Evolutionary conservation across 1,140 invertebrate species (phyloP).

Genomic region (Araneus ventricosus): DNA sequence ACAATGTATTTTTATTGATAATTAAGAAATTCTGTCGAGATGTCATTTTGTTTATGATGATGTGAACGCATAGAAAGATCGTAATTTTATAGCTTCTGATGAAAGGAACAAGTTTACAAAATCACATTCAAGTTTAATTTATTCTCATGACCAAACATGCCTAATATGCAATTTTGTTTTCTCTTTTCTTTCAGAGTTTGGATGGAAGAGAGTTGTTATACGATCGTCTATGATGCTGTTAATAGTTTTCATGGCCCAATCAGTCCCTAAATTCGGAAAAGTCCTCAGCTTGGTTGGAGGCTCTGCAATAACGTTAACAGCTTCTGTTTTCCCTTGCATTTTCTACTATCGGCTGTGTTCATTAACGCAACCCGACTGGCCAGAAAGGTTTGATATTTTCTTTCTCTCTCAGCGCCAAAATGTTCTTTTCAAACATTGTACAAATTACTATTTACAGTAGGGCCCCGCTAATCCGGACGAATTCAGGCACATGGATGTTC

Average conservation of each 20-base stretch:
- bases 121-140: too few relatives aligned
- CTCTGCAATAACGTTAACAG: slow-evolving; percentile 90
- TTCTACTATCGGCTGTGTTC: slow-evolving; percentile 86
- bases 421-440: too few relatives aligned
- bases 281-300: slow-evolving; percentile 94
- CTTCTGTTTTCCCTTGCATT: slow-evolving; percentile 91
- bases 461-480: too few relatives aligned
- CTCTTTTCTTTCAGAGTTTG: slow-evolving; percentile 87
- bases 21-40: too few relatives aligned
- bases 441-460: too few relatives aligned
- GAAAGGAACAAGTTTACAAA: too few relatives aligned
- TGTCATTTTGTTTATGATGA: too few relatives aligned
- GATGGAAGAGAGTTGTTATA: slow-evolving; percentile 86
- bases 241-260: slow-evolving; percentile 89
- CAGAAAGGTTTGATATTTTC: slow-evolving; percentile 76
- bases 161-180: neutral
- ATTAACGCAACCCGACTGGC: slow-evolving; percentile 75
- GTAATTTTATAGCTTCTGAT: too few relatives aligned
- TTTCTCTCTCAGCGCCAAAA: neutral
- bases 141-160: neutral
- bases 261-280: slow-evolving; percentile 92
- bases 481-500: too few relatives aligned
- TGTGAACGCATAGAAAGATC: too few relatives aligned
- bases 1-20: too few relatives aligned
- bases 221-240: slow-evolving; percentile 86